Percentiles rank a stretch among this genome's conserved stretches.
Conservation (phyloP, 2,888 invertebrate genomes). For the Pyrgus malvae region DNA sequence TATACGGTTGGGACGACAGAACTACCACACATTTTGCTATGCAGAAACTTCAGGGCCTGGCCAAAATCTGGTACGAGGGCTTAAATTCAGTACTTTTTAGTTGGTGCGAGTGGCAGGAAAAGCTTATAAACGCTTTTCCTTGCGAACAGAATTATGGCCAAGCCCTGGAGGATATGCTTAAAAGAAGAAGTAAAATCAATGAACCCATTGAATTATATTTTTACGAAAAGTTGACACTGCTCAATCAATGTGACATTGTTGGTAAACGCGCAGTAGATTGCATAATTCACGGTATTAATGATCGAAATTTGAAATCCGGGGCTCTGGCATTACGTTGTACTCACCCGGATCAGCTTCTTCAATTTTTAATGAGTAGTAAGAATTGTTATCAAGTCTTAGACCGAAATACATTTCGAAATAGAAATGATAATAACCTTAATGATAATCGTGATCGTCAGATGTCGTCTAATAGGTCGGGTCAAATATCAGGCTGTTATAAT, state of each 20-base stretch:
- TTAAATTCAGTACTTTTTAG: no score
- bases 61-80: no score
- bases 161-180: neutral
- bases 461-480: neutral
- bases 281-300: neutral
- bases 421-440: neutral
- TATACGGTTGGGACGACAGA: no score
- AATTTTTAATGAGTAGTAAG: slow-evolving; percentile 15
- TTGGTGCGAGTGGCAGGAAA: no score
- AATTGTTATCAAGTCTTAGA: neutral
- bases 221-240: no score
- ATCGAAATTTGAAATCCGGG: slow-evolving; percentile 1
- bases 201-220: no score
- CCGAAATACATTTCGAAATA: neutral
- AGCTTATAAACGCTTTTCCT: no score
- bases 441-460: no score
- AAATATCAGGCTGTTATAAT: neutral
- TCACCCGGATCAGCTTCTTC: slow-evolving; percentile 28
- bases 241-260: neutral
- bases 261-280: neutral
- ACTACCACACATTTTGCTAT: no score
- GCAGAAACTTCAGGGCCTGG: no score
- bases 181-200: no score
- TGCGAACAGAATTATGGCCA: neutral
- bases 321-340: slow-evolving; percentile 29